A percentile compares a stretch with the other conserved stretches of the same genome.
These are phyloP conservation scores for Leptodactylus fuscus DNA, from an alignment of 2,113 vertebrate genomes.

Conservation along the genomic window DNA sequence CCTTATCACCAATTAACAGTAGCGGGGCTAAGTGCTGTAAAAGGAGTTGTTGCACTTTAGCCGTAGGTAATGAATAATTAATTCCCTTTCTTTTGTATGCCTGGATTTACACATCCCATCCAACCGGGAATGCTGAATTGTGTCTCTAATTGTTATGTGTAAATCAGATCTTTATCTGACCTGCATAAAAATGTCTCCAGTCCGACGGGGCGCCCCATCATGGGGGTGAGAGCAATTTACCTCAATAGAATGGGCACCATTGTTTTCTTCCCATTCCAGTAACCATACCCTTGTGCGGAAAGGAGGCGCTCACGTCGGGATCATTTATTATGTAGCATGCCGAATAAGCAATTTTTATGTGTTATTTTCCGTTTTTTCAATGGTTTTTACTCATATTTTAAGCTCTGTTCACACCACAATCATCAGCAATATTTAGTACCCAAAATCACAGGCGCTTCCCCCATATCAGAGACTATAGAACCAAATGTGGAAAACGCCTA, in stretches of 20 bases:
- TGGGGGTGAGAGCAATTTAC: background rate
- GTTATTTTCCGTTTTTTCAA: no score
- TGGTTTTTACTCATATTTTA: no score
- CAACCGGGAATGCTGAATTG: background rate
- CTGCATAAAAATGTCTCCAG: background rate
- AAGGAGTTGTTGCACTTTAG: constrained; percentile 23
- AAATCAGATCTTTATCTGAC: background rate
- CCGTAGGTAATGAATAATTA: constrained; percentile 7
- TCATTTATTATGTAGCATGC: background rate
- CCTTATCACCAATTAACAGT: constrained; percentile 13
- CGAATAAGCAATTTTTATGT: background rate
- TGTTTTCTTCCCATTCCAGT: background rate
- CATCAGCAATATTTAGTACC: no score
- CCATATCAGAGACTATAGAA: no score
- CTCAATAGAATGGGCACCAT: background rate
- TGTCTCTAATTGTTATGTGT: background rate
- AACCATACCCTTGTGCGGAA: background rate
- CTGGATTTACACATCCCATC: background rate
- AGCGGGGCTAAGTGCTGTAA: background rate
- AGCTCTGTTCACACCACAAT: no score
- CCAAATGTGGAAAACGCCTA: no score
- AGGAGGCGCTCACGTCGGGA: background rate
- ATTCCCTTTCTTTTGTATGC: background rate
- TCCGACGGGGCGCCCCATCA: background rate
- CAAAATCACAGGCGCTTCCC: no score